Evolutionary conservation across 1,140 invertebrate genomes (phyloP), one percentile per base, ranked within the genome.

Genomic region (Aphelenchoides fujianensis): DNA sequence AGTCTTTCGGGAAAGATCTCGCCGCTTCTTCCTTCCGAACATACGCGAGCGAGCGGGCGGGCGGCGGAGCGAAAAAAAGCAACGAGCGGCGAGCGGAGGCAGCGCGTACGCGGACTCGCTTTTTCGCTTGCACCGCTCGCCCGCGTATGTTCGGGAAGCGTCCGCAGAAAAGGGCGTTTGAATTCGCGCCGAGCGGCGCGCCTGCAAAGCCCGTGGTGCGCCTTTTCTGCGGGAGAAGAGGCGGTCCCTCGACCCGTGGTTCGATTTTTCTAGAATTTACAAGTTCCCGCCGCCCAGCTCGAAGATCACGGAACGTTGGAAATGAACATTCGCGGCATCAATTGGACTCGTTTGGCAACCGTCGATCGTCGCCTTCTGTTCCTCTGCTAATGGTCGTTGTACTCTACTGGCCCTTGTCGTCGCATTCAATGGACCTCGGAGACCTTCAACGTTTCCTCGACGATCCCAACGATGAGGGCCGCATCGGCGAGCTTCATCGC

Each of bases 391-490:
- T 48, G 41, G 12, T 12, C 23, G 41, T 48, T n/a, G n/a, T n/a
- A n/a, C n/a, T n/a, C n/a, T n/a, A n/a, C n/a, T 48, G 41, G 41
- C 12, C 12, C 23, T 48, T 23, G 41, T 48, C 41, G 41, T 48
- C 12, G 41, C 41, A 48, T 48, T 23, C n/a, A n/a, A 59, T 59
- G 55, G 23, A 59, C 34, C 5, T 59, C 5, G 27, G 5, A 37
- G 32, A 35, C 32, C 36, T 66, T 34, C 63, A 66, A 37, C 31
- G 31, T 27, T 66, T 36, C 31, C 31, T 66, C 31, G 32, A 66
- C 1, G 53, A 66, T 35, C 63, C 63, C 32, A 30, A 36, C 63
- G 63, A 66, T 48, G 34, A n/a, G 12, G 16, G 3, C 16, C 1
- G 16, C 27, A 32, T 36, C 12, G 32, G 12, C 27, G 63, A 37